Percentiles rank a stretch among this genome's conserved stretches.
Evolutionary conservation across 92 coral and sea anemone species (phyloP).

Genomic region (Parazoanthus atlanticus): DNA sequence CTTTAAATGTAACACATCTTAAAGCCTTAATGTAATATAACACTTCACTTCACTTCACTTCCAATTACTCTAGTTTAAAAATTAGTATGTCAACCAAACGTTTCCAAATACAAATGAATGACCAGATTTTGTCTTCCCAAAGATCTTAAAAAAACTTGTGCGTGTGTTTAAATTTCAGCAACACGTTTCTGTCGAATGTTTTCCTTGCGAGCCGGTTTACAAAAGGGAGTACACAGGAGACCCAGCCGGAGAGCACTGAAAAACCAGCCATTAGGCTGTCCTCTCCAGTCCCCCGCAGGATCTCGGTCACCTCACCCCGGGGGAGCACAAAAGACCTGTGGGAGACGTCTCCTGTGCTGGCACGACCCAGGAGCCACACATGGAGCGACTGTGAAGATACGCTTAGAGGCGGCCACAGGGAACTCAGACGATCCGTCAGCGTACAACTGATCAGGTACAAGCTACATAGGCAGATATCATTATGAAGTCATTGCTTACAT

Average conservation of each 20-base stretch:
- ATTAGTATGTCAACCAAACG: no score
- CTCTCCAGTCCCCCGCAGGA: conserved; percentile 30
- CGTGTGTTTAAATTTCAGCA: no score
- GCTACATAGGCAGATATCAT: not conserved
- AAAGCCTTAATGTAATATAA: no score
- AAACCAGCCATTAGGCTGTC: not conserved
- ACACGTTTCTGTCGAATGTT: not conserved
- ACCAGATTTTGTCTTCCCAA: not conserved
- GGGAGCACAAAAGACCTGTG: conserved; percentile 35
- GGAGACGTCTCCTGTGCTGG: not conserved
- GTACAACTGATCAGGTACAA: conserved; percentile 23
- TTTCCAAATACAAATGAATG: no score
- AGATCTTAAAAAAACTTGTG: not conserved
- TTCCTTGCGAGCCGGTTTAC: not conserved
- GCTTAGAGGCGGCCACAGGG: not conserved
- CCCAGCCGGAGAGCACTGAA: not conserved
- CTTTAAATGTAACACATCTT: no score
- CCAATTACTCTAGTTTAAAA: no score
- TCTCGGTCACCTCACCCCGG: conserved; percentile 37
- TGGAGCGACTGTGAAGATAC: conserved; percentile 37
- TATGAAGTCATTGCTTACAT: not conserved
- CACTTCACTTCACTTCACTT: no score
- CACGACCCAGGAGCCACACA: conserved; percentile 21
- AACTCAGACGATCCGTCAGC: not conserved
- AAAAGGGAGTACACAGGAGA: not conserved